These are phyloP conservation scores for Platycheirus rosarum DNA, from an alignment of 2,888 invertebrate species.

Conservation along the genomic window DNA sequence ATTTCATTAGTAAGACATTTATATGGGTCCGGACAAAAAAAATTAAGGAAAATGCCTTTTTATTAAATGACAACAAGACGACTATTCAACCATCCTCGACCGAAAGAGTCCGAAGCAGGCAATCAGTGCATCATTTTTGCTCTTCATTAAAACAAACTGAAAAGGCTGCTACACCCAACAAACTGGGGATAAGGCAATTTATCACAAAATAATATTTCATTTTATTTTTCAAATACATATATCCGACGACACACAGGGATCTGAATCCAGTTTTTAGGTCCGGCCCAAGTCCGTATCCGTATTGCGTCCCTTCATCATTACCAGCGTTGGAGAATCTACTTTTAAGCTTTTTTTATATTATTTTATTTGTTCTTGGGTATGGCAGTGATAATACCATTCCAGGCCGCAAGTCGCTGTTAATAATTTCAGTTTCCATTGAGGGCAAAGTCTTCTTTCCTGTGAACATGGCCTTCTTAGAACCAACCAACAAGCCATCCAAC, in stretches of 20 bases:
- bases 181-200: constrained; percentile 50
- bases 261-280: constrained; percentile 35
- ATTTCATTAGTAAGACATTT: constrained; percentile 13
- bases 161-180: constrained; percentile 42
- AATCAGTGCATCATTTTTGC: constrained; percentile 68
- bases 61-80: constrained; percentile 70
- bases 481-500: neutral
- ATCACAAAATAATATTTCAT: constrained; percentile 70
- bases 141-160: constrained; percentile 71
- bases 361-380: constrained; percentile 44
- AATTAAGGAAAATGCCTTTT: constrained; percentile 51
- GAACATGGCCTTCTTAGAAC: constrained; percentile 1
- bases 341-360: constrained; percentile 37
- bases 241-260: constrained; percentile 51
- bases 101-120: constrained; percentile 39
- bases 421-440: constrained; percentile 51
- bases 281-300: constrained; percentile 2
- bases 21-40: neutral
- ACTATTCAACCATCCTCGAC: constrained; percentile 31
- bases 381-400: constrained; percentile 55
- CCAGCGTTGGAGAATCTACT: constrained; percentile 54
- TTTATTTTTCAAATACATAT: constrained; percentile 52
- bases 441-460: constrained; percentile 20
- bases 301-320: constrained; percentile 54
- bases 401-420: constrained; percentile 38